Base-by-base conservation (phyloP, 2,888 invertebrate genomes). In the Mongoloraphidia duomilia region DNA sequence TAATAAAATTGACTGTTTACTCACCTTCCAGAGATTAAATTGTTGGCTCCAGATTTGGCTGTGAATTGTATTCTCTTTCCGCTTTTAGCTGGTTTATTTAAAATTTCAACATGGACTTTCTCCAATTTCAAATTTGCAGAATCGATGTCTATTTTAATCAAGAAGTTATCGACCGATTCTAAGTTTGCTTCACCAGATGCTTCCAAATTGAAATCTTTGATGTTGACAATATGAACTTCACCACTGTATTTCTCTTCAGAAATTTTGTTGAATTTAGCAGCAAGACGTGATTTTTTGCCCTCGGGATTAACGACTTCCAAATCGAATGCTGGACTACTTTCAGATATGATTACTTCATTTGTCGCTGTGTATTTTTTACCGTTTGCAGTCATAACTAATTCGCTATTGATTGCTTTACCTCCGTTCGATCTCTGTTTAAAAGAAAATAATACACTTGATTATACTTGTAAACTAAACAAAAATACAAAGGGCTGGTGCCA, bases 11-110 rank as follows among this genome's bases (percentile, higher is more conserved):
- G 6, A 26, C 5, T 26, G 26, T 26, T 34, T 26, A 57, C 59
- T 59, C 61, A 80, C 80, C 75, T 79, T 72, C 88, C 87, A 58
- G 79, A 76, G 2, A 87, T 59, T 9, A 86, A 61, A 47, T 80
- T 80, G 59, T 82, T 77, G 50, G 76, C 76, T 4, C 75, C 77
- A 44, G 79, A 77, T 34, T 76, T 80, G 0, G 80, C 73, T 2
- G 70, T 66, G 58, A 87, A 72, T 52, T 78, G 74, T 48, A 89
- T 68, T 8, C 75, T 73, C 54, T 82, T 83, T 50, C 70, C 72
- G 17, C 73, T 72, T 48, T 71, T 77, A 1, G 71, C 73, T 2
- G 76, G 73, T 53, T 80, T 79, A 60, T 79, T 81, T 0, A 73
- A 69, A 8, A 82, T 73, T 50, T 82, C 79, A 0, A 81, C 65